Base-by-base conservation (phyloP, 1,140 invertebrate genomes). In the Drosophila kepulauana region DNA sequence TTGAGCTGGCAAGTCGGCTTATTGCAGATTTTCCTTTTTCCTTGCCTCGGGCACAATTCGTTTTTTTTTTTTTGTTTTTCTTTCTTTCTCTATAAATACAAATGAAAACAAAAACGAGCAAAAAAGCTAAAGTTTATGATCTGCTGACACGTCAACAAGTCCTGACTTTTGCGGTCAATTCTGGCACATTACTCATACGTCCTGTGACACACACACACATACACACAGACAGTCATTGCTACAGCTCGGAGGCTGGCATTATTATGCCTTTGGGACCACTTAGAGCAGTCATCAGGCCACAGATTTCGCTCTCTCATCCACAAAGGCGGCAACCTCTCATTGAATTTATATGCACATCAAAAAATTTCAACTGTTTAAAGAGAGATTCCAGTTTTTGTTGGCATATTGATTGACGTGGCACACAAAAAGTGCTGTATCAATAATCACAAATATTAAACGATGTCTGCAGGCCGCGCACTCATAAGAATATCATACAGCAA, bases 181-280 rank as follows among this genome's bases (percentile, higher is more conserved):
- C 61, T 45, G 43, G 35, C 71, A 78, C 72, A 87, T 87, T 81
- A 85, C 85, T 89, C 78, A 89, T 85, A 81, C 85, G 85, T 54
- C 69, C 52, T 28, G 54, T 67, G 43, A 10, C 28, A 45, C 49
- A 7, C 28, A 52, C 41, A 41, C 16, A 33, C 38, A 4, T 25
- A 25, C 20, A 25, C 20, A 25, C 0, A 25, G 20, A 25, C 20
- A 25, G 20, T 25, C 20, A 25, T 25, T 25, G 20, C 20, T 25
- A 30, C 15, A 56, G 33, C 43, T 41, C 49, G 25, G 58, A 25
- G 75, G 56, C 69, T 73, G 56, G 56, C 35, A 54, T 75, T 79
- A 87, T 89, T 88, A 85, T 85, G 77, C 84, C 81, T 81, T 65
- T 84, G 84, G 81, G 85, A 43, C 66, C 84, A 81, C 67, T 84